These are phyloP conservation scores for Porites lobata DNA, from an alignment of 92 coral and sea anemone genomes.

Conservation along the genomic window DNA sequence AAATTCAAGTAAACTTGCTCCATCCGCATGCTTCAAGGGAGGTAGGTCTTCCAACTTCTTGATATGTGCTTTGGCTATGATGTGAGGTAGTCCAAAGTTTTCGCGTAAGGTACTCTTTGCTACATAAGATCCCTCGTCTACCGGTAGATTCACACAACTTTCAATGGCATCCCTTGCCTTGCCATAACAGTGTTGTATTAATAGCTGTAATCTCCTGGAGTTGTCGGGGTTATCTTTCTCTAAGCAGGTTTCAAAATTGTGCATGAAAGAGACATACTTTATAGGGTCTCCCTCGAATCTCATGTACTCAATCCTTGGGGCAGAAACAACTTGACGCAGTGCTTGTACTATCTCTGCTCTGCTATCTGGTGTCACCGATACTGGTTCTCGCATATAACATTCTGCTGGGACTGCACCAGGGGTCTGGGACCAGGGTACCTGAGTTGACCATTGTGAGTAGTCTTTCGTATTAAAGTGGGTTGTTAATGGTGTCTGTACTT, in stretches of 20 bases:
- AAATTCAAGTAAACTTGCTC: constrained; percentile 53
- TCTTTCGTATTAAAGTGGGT: neutral
- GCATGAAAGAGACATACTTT: constrained; percentile 69
- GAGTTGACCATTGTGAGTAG: neutral
- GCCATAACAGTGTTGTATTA: constrained; percentile 78
- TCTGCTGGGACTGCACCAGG: too few species aligned
- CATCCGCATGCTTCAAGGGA: constrained; percentile 63
- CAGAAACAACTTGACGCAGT: constrained; percentile 54
- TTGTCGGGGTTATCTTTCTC: constrained; percentile 48
- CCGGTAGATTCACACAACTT: constrained; percentile 78
- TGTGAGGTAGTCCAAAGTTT: constrained; percentile 69
- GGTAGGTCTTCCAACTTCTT: constrained; percentile 65
- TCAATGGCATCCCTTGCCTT: constrained; percentile 81
- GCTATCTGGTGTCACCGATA: neutral
- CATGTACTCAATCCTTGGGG: constrained; percentile 73
- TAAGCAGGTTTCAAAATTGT: constrained; percentile 51
- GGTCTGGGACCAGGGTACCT: too few species aligned
- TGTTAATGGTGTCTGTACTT: constrained; percentile 11
- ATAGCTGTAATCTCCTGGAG: constrained; percentile 47
- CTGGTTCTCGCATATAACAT: too few species aligned
- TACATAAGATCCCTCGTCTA: constrained; percentile 50
- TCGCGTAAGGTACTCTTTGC: constrained; percentile 65
- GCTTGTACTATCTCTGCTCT: constrained; percentile 40
- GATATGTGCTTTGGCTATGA: constrained; percentile 63
- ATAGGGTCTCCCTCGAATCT: constrained; percentile 70